These are phyloP conservation scores for Zaprionus nigranus DNA, from an alignment of 1,140 invertebrate genomes.

Conservation along the genomic window DNA sequence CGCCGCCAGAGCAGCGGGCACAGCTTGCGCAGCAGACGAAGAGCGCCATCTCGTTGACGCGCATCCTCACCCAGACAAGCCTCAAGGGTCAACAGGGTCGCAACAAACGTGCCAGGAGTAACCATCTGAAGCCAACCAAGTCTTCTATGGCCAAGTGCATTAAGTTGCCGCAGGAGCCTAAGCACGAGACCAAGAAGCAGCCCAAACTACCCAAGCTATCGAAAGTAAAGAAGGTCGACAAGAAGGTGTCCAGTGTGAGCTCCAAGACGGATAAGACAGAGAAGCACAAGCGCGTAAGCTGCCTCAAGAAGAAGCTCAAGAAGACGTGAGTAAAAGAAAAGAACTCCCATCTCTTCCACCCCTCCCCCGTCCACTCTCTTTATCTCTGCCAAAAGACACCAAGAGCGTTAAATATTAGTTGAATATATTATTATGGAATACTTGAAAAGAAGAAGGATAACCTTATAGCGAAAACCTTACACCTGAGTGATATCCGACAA, in stretches of 20 bases:
- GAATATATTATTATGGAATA: no score
- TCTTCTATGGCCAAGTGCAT: not conserved
- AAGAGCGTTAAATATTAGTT: no score
- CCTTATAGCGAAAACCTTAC: no score
- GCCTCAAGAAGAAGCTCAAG: not conserved
- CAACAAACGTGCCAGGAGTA: not conserved
- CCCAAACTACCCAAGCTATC: not conserved
- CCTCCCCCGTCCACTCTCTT: not conserved
- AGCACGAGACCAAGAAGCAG: not conserved
- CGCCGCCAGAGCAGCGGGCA: conserved; percentile 13
- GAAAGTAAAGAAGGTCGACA: not conserved
- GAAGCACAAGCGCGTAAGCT: not conserved
- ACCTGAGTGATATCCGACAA: no score
- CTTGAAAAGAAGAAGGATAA: no score
- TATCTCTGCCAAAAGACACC: not conserved
- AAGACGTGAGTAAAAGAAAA: not conserved
- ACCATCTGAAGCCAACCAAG: not conserved
- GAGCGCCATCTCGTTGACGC: not conserved
- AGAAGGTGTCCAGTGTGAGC: not conserved
- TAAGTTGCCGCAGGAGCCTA: not conserved
- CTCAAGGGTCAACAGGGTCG: not conserved
- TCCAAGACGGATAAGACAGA: not conserved
- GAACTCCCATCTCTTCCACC: not conserved
- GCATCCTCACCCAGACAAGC: not conserved
- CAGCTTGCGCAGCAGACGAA: conserved; percentile 11